Percentiles rank a stretch among this genome's conserved stretches.
phyloP scores from a whole-genome alignment of 2,797 vertebrate genomes.

The Cyprinella venusta region DNA sequence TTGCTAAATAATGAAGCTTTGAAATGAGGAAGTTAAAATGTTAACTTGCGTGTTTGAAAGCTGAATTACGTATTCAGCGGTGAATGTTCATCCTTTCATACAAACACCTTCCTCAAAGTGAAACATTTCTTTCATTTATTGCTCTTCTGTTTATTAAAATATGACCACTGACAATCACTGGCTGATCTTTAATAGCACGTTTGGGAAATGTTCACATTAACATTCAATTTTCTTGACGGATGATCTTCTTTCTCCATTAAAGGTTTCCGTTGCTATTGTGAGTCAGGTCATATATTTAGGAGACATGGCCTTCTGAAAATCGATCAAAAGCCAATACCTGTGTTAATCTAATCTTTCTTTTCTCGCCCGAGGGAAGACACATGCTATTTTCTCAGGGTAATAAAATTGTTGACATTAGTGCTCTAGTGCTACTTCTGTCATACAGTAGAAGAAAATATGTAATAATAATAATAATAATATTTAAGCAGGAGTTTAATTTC shows the following conservation, averaged over 20 bases:
- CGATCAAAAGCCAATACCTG: constrained; percentile 25
- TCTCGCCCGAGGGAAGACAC: not conserved
- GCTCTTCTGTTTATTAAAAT: constrained; percentile 14
- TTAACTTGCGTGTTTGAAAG: not conserved
- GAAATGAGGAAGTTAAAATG: constrained; percentile 12
- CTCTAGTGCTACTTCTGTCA: not conserved
- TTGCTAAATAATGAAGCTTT: constrained; percentile 29
- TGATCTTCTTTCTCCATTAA: constrained; percentile 24
- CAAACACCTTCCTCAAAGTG: not conserved
- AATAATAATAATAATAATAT: constrained; percentile 29
- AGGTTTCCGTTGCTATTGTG: constrained; percentile 42
- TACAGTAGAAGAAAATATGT: not conserved
- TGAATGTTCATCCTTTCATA: not conserved
- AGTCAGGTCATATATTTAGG: constrained; percentile 32
- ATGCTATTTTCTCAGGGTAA: constrained; percentile 3
- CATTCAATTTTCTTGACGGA: constrained; percentile 35
- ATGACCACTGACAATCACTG: constrained; percentile 24
- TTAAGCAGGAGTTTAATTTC: constrained; percentile 22
- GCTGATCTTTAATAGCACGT: constrained; percentile 10
- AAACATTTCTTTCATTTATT: not conserved
- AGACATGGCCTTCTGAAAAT: constrained; percentile 38
- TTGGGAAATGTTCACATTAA: constrained; percentile 31
- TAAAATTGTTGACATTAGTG: not conserved
- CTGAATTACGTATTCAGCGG: not conserved
- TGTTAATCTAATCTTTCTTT: constrained; percentile 26